A percentile compares a stretch with the other conserved stretches of the same genome.
phyloP scores from a whole-genome alignment of 2,888 invertebrate genomes.

The Nasonia oneida region DNA sequence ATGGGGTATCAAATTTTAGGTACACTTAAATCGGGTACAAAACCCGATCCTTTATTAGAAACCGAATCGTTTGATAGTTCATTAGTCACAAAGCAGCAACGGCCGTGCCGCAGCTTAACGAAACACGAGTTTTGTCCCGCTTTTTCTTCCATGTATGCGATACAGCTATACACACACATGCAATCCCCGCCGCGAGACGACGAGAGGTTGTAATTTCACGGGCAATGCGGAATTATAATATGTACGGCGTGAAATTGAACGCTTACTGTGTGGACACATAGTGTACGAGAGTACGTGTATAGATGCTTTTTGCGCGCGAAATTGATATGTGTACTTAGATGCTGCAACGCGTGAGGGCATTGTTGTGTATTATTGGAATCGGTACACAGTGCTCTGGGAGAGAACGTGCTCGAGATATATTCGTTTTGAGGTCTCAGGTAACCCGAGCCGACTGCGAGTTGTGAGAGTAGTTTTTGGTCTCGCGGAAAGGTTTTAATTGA shows the following conservation, averaged over 20 bases:
- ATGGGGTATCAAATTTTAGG: no score
- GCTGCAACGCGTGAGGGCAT: slow-evolving; percentile 24
- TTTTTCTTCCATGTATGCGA: not conserved
- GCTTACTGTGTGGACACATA: not conserved
- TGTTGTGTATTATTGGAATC: slow-evolving; percentile 14
- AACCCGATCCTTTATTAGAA: slow-evolving; percentile 29
- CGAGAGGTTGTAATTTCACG: slow-evolving; percentile 37
- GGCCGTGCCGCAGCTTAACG: not conserved
- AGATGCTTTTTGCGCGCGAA: slow-evolving; percentile 29
- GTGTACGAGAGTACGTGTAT: not conserved
- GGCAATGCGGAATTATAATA: slow-evolving; percentile 32
- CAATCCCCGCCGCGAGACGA: not conserved
- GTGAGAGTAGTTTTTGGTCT: not conserved
- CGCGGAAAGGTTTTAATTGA: not conserved
- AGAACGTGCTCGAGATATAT: not conserved
- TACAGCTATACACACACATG: not conserved
- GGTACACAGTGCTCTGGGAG: not conserved
- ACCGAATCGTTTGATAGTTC: slow-evolving; percentile 30
- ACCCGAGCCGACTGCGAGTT: not conserved
- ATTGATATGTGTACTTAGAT: slow-evolving; percentile 53
- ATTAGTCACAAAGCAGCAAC: slow-evolving; percentile 34
- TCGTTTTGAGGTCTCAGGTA: not conserved
- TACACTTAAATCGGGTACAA: not conserved
- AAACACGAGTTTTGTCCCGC: slow-evolving; percentile 8
- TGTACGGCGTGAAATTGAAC: slow-evolving; percentile 41